phyloP scores from a whole-genome alignment of 2,113 vertebrate genomes.

The Misgurnus mizolepis region DNA sequence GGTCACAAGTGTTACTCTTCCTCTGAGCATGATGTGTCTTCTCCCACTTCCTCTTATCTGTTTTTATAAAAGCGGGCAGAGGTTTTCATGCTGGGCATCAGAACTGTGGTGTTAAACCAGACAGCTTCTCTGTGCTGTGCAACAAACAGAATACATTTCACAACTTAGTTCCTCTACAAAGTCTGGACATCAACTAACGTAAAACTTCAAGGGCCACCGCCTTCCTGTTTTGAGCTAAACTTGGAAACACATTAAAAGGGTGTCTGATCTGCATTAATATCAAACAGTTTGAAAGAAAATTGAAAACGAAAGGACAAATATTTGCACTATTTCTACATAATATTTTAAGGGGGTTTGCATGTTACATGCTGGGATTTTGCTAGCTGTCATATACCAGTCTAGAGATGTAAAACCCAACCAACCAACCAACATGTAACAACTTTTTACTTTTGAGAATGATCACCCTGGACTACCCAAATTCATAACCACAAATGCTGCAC shows the following conservation, averaged over 20 bases:
- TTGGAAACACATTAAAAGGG: constrained; percentile 16
- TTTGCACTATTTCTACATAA: neutral
- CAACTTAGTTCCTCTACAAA: constrained; percentile 38
- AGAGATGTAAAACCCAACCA: neutral
- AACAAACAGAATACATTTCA: constrained; percentile 36
- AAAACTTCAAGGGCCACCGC: neutral
- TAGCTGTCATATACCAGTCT: constrained; percentile 9
- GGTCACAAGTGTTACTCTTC: constrained; percentile 37
- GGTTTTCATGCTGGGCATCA: constrained; percentile 21
- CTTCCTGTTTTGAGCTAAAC: constrained; percentile 9
- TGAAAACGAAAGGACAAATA: neutral
- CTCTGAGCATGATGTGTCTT: constrained; percentile 7
- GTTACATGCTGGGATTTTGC: constrained; percentile 33
- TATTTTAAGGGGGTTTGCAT: neutral
- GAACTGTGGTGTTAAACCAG: constrained; percentile 9
- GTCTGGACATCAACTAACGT: constrained; percentile 20
- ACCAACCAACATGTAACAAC: too few species aligned
- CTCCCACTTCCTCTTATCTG: constrained; percentile 28
- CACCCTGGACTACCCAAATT: neutral
- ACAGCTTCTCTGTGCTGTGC: constrained; percentile 13
- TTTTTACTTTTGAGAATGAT: too few species aligned
- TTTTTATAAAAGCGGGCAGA: constrained; percentile 22
- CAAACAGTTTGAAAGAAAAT: neutral
- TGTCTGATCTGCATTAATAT: neutral
- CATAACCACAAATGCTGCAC: neutral